A percentile compares a stretch with the other conserved stretches of the same genome.
Evolutionary conservation across 2,888 invertebrate genomes (phyloP).

Genomic region (Orgyia antiqua): DNA sequence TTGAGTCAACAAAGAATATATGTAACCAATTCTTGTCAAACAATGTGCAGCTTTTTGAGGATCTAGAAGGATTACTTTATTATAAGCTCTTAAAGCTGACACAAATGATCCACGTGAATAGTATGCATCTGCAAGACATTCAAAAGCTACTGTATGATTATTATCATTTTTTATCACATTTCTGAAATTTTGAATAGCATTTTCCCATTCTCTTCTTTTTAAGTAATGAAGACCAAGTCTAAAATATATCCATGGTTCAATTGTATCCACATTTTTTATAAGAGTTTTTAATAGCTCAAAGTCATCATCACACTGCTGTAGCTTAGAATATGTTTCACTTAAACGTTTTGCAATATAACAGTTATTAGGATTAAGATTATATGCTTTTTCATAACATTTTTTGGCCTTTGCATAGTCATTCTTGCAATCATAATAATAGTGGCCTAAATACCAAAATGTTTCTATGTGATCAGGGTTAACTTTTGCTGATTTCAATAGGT

Average conservation of each 20-base stretch:
- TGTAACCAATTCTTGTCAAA: constrained; percentile 85
- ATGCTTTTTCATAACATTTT: constrained; percentile 91
- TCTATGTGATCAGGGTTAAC: constrained; percentile 85
- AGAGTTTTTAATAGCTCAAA: constrained; percentile 77
- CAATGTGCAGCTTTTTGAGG: constrained; percentile 81
- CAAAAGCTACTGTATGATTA: constrained; percentile 87
- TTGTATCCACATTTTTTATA: constrained; percentile 58
- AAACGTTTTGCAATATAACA: constrained; percentile 84
- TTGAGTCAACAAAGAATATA: constrained; percentile 84
- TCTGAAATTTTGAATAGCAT: constrained; percentile 87
- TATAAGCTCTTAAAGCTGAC: constrained; percentile 92
- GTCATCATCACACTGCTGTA: constrained; percentile 82
- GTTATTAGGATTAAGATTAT: constrained; percentile 83
- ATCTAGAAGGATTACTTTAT: constrained; percentile 84
- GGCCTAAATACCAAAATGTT: constrained; percentile 87
- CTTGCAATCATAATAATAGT: constrained; percentile 81
- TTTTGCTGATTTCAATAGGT: constrained; percentile 84
- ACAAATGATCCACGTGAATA: constrained; percentile 91
- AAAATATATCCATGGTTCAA: constrained; percentile 87
- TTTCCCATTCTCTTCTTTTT: constrained; percentile 83
- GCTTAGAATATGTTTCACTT: constrained; percentile 85
- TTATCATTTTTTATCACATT: constrained; percentile 83
- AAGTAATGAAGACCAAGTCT: constrained; percentile 90
- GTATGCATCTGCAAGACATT: constrained; percentile 94
- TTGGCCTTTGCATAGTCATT: constrained; percentile 84